phyloP scores from a whole-genome alignment of 2,797 vertebrate genomes.

The Scolopax rusticola region DNA sequence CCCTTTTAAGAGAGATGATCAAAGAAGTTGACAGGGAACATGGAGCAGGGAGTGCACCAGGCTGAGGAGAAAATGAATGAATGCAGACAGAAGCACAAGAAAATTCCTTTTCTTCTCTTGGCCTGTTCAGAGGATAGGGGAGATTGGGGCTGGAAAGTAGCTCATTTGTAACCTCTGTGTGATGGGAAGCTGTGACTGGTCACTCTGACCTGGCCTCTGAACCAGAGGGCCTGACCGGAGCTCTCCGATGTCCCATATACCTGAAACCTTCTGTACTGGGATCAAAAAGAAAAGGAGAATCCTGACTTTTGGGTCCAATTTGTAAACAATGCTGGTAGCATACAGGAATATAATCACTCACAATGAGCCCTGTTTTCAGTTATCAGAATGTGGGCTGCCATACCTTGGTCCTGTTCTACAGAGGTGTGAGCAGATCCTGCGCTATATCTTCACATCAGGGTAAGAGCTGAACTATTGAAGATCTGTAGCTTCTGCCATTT shows the following conservation, averaged over 20 bases:
- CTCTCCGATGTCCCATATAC: fast-evolving
- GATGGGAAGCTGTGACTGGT: neutral
- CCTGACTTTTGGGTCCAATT: neutral
- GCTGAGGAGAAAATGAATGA: neutral
- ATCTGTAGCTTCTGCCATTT: neutral
- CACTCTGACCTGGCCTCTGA: neutral
- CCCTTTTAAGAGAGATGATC: neutral
- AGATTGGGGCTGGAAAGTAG: neutral
- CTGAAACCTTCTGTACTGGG: neutral
- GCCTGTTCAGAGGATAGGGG: neutral
- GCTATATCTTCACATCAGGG: neutral
- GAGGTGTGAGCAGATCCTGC: neutral
- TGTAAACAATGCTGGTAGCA: neutral
- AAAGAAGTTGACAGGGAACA: neutral
- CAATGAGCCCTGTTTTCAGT: neutral
- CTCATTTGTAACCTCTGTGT: neutral
- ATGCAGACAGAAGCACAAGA: neutral
- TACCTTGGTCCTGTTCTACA: neutral
- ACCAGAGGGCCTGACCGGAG: neutral
- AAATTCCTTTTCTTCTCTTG: neutral
- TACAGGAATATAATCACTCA: neutral
- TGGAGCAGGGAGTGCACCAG: neutral
- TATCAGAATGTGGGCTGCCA: neutral
- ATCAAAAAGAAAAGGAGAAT: neutral
- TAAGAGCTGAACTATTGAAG: neutral